Percentiles rank a stretch among this genome's conserved stretches.
Evolutionary conservation across 2,888 invertebrate species (phyloP).

Genomic region (Leptinotarsa juncta): DNA sequence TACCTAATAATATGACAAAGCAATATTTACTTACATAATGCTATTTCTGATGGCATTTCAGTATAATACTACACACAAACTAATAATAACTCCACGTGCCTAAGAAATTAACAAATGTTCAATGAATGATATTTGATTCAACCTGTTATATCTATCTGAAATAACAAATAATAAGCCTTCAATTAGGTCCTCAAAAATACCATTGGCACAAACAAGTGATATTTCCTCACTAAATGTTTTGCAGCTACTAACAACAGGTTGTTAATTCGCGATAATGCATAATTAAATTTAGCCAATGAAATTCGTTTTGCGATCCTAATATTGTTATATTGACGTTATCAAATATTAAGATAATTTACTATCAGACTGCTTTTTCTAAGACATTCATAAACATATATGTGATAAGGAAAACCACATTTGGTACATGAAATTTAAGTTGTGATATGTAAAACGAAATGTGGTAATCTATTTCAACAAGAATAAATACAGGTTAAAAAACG

Average conservation of each 20-base stretch:
- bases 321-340: neutral
- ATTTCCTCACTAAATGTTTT: neutral
- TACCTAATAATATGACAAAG: too few species aligned
- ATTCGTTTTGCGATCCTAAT: neutral
- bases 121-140: neutral
- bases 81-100: neutral
- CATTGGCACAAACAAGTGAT: neutral
- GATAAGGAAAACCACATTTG: neutral
- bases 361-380: neutral
- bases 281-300: neutral
- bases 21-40: conserved; percentile 17
- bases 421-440: too few species aligned
- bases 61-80: neutral
- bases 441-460: too few species aligned
- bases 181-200: neutral
- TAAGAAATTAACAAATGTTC: neutral
- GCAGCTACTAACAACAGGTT: neutral
- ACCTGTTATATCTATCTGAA: too few species aligned
- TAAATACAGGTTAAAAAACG: too few species aligned
- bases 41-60: conserved; percentile 25
- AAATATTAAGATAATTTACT: neutral
- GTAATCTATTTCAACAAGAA: too few species aligned
- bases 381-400: neutral
- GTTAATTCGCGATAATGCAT: neutral
- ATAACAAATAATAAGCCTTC: too few species aligned